A percentile compares a stretch with the other conserved stretches of the same genome.
These are phyloP conservation scores for Eretmodus cyanostictus DNA, from an alignment of 2,113 vertebrate species.

Conservation along the genomic window DNA sequence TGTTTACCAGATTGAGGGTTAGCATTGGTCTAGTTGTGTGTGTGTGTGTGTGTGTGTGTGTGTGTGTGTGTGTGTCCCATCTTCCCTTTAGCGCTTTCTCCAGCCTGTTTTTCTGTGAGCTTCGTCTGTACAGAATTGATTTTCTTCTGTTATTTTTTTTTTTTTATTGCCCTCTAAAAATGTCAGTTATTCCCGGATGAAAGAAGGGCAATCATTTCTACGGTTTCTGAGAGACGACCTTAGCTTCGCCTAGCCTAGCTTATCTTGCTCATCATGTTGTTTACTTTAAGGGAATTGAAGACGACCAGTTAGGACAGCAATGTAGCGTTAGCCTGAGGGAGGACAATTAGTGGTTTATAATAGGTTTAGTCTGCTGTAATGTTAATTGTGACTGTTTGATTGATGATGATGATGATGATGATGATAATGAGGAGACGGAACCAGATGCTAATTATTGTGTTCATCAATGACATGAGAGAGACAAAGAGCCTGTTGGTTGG, in stretches of 20 bases:
- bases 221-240: neutral
- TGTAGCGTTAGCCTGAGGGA: neutral
- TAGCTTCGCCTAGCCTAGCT: neutral
- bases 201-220: neutral
- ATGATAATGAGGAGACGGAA: neutral
- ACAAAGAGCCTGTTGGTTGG: neutral
- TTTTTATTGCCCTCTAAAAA: neutral
- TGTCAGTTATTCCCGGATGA: constrained; percentile 10
- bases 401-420: neutral
- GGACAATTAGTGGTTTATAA: constrained; percentile 2
- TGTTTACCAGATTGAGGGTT: constrained; percentile 13
- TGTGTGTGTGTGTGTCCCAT: neutral
- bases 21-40: neutral
- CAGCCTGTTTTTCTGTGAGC: constrained; percentile 8
- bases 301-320: constrained; percentile 5
- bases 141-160: neutral
- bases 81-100: neutral
- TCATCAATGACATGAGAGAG: neutral
- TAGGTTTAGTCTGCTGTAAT: neutral
- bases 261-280: neutral
- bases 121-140: constrained; percentile 3
- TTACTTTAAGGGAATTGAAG: constrained; percentile 1
- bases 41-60: neutral
- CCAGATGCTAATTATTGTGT: neutral
- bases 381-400: neutral